Evolutionary conservation across 1,140 invertebrate genomes (phyloP).

Genomic region (Phocides pigmalion): DNA sequence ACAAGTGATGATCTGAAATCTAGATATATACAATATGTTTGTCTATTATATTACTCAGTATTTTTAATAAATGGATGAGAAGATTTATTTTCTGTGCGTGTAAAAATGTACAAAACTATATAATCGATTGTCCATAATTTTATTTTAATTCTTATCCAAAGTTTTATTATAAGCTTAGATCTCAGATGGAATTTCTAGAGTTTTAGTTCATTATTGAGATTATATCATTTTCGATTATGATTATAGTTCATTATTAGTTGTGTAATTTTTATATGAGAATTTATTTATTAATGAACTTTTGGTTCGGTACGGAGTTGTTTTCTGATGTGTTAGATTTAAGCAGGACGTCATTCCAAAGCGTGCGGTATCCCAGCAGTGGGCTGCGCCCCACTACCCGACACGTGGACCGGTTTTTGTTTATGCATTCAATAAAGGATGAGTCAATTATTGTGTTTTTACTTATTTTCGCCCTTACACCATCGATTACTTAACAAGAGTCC

Average conservation of each 20-base stretch:
- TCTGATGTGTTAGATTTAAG: conserved; percentile 58
- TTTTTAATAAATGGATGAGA: conserved; percentile 52
- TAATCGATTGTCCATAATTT: conserved; percentile 70
- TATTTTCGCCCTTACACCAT: too few species aligned
- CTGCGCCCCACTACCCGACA: conserved; percentile 42
- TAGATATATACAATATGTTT: background rate
- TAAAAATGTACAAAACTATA: conserved; percentile 78
- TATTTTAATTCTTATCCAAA: conserved; percentile 81
- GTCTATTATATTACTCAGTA: conserved; percentile 49
- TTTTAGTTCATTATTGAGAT: conserved; percentile 36
- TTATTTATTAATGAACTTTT: conserved; percentile 76
- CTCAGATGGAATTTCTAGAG: conserved; percentile 69
- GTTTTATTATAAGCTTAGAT: conserved; percentile 82
- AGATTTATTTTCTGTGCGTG: conserved; percentile 60
- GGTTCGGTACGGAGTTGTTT: conserved; percentile 72
- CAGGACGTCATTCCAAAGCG: conserved; percentile 79
- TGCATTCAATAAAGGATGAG: conserved; percentile 79
- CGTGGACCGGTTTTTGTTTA: conserved; percentile 77
- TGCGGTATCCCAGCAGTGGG: conserved; percentile 37
- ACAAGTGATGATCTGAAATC: too few species aligned
- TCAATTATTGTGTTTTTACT: conserved; percentile 53
- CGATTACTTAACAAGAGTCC: too few species aligned
- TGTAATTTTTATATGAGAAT: conserved; percentile 73
- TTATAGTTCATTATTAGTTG: conserved; percentile 65
- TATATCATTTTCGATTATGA: conserved; percentile 42